A percentile compares a stretch with the other conserved stretches of the same genome.
phyloP scores from a whole-genome alignment of 2,113 vertebrate genomes.

The Sprattus sprattus region DNA sequence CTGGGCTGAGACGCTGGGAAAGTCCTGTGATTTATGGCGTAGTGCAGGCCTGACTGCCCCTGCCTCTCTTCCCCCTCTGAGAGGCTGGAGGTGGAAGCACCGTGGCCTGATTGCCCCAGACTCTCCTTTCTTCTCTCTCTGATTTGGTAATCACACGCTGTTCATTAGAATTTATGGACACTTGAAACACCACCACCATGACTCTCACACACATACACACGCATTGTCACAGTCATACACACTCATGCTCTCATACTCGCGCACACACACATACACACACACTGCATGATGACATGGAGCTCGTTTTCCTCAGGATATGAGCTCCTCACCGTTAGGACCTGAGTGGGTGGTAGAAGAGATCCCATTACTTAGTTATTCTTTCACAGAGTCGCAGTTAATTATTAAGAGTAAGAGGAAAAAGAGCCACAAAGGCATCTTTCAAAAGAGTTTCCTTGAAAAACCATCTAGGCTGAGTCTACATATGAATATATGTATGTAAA shows the following conservation, averaged over 20 bases:
- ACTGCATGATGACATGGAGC: slow-evolving; percentile 36
- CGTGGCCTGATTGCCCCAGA: slow-evolving; percentile 50
- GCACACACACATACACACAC: slow-evolving; percentile 18
- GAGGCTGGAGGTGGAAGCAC: slow-evolving; percentile 60
- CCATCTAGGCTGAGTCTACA: not conserved
- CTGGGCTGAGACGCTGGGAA: slow-evolving; percentile 65
- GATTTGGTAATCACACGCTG: slow-evolving; percentile 56
- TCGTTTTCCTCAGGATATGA: slow-evolving; percentile 32
- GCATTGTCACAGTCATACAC: not conserved
- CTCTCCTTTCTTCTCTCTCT: slow-evolving; percentile 50
- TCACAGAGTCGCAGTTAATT: slow-evolving; percentile 62
- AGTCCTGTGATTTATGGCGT: slow-evolving; percentile 71
- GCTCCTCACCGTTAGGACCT: slow-evolving; percentile 42
- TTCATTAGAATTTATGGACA: slow-evolving; percentile 55
- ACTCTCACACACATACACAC: not conserved
- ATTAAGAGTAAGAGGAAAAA: slow-evolving; percentile 52
- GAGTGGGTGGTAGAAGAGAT: slow-evolving; percentile 50
- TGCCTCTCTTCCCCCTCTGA: slow-evolving; percentile 40
- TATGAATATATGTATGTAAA: not conserved
- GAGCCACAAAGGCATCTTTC: not conserved
- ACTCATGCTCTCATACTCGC: not conserved
- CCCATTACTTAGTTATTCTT: slow-evolving; percentile 56
- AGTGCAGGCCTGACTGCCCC: slow-evolving; percentile 68
- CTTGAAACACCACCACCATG: slow-evolving; percentile 27
- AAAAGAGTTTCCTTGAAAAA: not conserved